Conservation (phyloP, 1,140 invertebrate genomes). For the Contarinia nasturtii region DNA sequence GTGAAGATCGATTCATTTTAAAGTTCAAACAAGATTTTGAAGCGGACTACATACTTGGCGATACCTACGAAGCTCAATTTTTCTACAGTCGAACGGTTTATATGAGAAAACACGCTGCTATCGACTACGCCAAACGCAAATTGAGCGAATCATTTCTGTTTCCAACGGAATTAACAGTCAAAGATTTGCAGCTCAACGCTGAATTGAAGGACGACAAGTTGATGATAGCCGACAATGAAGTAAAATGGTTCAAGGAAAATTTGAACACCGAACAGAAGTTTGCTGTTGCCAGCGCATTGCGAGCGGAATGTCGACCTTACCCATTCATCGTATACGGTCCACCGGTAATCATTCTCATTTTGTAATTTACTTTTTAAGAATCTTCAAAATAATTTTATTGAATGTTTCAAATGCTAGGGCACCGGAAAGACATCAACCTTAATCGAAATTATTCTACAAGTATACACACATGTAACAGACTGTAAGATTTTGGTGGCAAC, state of each 20-base stretch:
- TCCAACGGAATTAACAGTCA: slow-evolving; percentile 27
- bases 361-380: no score
- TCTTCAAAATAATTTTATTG: no score
- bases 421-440: slow-evolving; percentile 93
- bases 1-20: slow-evolving; percentile 39
- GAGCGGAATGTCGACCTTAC: slow-evolving; percentile 44
- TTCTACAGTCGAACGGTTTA: slow-evolving; percentile 33
- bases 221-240: slow-evolving; percentile 3
- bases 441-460: slow-evolving; percentile 70
- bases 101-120: slow-evolving; percentile 43
- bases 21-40: slow-evolving; percentile 59
- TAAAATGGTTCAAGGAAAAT: slow-evolving; percentile 48
- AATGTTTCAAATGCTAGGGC: no score
- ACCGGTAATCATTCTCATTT: slow-evolving; percentile 29
- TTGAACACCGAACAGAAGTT: slow-evolving; percentile 64
- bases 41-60: slow-evolving; percentile 29
- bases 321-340: slow-evolving; percentile 88
- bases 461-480: slow-evolving; percentile 38
- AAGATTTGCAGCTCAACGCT: slow-evolving; percentile 15
- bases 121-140: slow-evolving; percentile 31
- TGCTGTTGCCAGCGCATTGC: slow-evolving; percentile 60
- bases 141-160: slow-evolving; percentile 41
- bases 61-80: slow-evolving; percentile 28
- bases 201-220: slow-evolving; percentile 12
- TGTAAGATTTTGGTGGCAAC: slow-evolving; percentile 61